Evolutionary conservation across 2,797 vertebrate species (phyloP).

Genomic region (Cynodonichthys magdalenae): DNA sequence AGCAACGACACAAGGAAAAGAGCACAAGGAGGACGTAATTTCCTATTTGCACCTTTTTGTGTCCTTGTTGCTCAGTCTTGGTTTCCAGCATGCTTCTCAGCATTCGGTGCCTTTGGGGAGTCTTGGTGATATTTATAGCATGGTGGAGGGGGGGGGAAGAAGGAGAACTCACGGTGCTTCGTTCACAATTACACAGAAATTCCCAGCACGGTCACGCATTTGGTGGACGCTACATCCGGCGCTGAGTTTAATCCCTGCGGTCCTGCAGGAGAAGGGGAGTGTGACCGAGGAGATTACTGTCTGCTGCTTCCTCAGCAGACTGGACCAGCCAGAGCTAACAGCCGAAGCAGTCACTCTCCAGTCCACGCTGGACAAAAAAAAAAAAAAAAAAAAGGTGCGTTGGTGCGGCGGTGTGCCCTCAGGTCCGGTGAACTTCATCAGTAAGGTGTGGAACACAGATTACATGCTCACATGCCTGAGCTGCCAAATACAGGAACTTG

Average conservation of each 20-base stretch:
- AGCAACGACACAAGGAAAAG: slow-evolving; percentile 28
- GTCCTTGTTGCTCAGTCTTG: slow-evolving; percentile 58
- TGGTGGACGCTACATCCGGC: slow-evolving; percentile 64
- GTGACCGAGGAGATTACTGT: slow-evolving; percentile 80
- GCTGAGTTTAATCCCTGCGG: slow-evolving; percentile 73
- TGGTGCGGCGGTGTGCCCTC: slow-evolving; percentile 43
- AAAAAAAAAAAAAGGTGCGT: slow-evolving; percentile 46
- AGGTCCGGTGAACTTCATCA: slow-evolving; percentile 64
- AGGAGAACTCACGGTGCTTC: slow-evolving; percentile 61
- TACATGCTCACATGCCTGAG: slow-evolving; percentile 62
- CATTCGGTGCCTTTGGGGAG: slow-evolving; percentile 64
- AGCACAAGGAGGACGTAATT: slow-evolving; percentile 52
- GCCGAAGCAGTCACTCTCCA: slow-evolving; percentile 58
- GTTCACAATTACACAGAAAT: slow-evolving; percentile 83
- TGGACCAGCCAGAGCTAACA: slow-evolving; percentile 66
- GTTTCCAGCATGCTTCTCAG: slow-evolving; percentile 54
- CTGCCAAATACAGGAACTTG: slow-evolving; percentile 54
- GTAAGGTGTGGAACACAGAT: slow-evolving; percentile 63
- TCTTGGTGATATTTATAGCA: slow-evolving; percentile 71
- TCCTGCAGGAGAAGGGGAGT: slow-evolving; percentile 69
- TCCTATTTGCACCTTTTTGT: slow-evolving; percentile 49
- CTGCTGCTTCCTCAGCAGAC: slow-evolving; percentile 80
- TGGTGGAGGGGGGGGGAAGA: slow-evolving; percentile 56
- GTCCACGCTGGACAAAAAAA: slow-evolving; percentile 38
- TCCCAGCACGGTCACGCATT: slow-evolving; percentile 76